These are phyloP conservation scores for Salarias fasciatus DNA, from an alignment of 2,797 vertebrate genomes.

Conservation along the genomic window DNA sequence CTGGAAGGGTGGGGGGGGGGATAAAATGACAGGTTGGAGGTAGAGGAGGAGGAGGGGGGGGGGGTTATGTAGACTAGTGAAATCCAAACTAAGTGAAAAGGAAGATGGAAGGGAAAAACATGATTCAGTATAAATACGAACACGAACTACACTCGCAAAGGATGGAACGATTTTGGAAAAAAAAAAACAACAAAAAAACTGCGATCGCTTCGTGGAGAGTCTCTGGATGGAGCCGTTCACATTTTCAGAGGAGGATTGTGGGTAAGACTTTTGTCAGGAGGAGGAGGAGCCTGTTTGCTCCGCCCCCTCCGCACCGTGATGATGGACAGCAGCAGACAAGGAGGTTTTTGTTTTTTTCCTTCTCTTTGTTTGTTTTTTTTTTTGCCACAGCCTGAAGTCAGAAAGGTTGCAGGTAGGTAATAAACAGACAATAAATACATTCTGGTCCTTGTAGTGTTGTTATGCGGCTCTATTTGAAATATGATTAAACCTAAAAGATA, in stretches of 20 bases:
- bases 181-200: slow-evolving; percentile 15
- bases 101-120: slow-evolving; percentile 45
- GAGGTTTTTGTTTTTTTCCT: slow-evolving; percentile 23
- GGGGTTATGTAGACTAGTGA: slow-evolving; percentile 28
- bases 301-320: too few relatives aligned
- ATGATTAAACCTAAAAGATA: slow-evolving; percentile 56
- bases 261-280: slow-evolving; percentile 72
- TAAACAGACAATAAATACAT: slow-evolving; percentile 92
- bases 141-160: slow-evolving; percentile 61
- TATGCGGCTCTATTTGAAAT: slow-evolving; percentile 81
- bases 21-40: neutral
- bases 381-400: slow-evolving; percentile 68
- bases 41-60: neutral
- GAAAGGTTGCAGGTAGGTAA: slow-evolving; percentile 62
- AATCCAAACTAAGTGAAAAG: slow-evolving; percentile 28
- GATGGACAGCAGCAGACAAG: slow-evolving; percentile 87
- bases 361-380: too few relatives aligned
- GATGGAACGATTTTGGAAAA: slow-evolving; percentile 55
- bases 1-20: neutral
- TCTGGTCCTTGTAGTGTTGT: slow-evolving; percentile 85
- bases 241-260: slow-evolving; percentile 72
- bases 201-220: slow-evolving; percentile 55
- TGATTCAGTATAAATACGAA: slow-evolving; percentile 68
- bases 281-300: slow-evolving; percentile 6
- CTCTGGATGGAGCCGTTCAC: slow-evolving; percentile 79